Conservation (phyloP, 2,113 vertebrate genomes). For the Garra rufa region DNA sequence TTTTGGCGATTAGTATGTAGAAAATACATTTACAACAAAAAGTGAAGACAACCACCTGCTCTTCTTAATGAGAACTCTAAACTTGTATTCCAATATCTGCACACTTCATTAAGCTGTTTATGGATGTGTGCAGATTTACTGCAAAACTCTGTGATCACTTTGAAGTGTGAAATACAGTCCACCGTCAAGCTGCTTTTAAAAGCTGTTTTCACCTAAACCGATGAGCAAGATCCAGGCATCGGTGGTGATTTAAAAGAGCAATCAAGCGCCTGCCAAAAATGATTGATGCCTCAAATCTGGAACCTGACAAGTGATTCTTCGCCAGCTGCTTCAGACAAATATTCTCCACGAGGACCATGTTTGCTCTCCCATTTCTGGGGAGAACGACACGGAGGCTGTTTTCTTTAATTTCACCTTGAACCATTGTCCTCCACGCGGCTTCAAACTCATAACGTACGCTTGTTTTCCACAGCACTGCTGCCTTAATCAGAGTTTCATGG, state of each 20-base stretch:
- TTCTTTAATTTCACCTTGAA: conserved; percentile 74
- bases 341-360: conserved; percentile 59
- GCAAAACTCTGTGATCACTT: conserved; percentile 61
- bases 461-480: conserved; percentile 51
- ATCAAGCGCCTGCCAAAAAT: conserved; percentile 76
- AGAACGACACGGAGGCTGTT: conserved; percentile 60
- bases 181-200: conserved; percentile 54
- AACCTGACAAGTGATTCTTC: conserved; percentile 72
- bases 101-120: conserved; percentile 64
- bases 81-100: conserved; percentile 47
- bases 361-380: conserved; percentile 50
- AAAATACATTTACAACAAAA: background rate
- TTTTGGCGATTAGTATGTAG: background rate
- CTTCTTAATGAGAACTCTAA: conserved; percentile 19
- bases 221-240: conserved; percentile 73
- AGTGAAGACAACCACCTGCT: conserved; percentile 12
- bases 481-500: conserved; percentile 36
- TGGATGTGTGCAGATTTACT: conserved; percentile 67
- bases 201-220: conserved; percentile 62
- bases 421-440: conserved; percentile 53
- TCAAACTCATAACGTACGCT: conserved; percentile 66
- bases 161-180: conserved; percentile 67
- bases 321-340: conserved; percentile 71
- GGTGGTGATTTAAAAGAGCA: conserved; percentile 77
- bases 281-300: conserved; percentile 74